Percentiles rank a stretch among this genome's conserved stretches.
phyloP scores from a whole-genome alignment of 2,113 vertebrate species.

The Zonotrichia leucophrys region DNA sequence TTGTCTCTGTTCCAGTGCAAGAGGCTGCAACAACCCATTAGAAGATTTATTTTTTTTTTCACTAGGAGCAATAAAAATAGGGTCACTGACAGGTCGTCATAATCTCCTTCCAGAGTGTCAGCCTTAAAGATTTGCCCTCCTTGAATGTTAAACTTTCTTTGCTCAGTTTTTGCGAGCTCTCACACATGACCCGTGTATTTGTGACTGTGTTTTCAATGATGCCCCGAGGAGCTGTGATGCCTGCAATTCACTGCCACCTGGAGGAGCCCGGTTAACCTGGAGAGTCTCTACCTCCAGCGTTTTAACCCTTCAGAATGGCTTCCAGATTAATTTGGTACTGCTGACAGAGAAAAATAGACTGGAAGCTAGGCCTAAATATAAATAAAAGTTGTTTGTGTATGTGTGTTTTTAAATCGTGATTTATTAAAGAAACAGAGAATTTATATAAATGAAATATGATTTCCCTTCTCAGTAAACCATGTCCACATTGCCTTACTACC shows the following conservation, averaged over 20 bases:
- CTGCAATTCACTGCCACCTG: not conserved
- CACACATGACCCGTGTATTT: not conserved
- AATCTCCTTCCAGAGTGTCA: not conserved
- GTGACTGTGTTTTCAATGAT: not conserved
- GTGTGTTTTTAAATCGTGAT: not conserved
- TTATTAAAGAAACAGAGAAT: not conserved
- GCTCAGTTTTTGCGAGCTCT: not conserved
- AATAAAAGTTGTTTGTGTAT: not conserved
- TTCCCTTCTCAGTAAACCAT: not conserved
- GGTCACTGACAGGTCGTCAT: not conserved
- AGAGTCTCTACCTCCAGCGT: not conserved
- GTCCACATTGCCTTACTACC: not conserved
- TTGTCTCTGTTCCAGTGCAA: not conserved
- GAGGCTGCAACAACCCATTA: not conserved
- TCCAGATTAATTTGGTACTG: not conserved
- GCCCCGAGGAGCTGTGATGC: rapidly evolving
- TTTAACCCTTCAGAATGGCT: not conserved
- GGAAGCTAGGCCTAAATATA: not conserved
- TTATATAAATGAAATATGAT: conserved; percentile 7
- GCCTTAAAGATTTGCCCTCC: not conserved
- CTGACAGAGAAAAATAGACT: not conserved
- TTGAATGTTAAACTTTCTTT: not conserved
- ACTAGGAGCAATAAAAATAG: not conserved
- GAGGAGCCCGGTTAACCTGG: not conserved
- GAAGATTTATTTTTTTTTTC: not conserved